Evolutionary conservation across 2,888 invertebrate species (phyloP).

Genomic region (Pomacea canaliculata): DNA sequence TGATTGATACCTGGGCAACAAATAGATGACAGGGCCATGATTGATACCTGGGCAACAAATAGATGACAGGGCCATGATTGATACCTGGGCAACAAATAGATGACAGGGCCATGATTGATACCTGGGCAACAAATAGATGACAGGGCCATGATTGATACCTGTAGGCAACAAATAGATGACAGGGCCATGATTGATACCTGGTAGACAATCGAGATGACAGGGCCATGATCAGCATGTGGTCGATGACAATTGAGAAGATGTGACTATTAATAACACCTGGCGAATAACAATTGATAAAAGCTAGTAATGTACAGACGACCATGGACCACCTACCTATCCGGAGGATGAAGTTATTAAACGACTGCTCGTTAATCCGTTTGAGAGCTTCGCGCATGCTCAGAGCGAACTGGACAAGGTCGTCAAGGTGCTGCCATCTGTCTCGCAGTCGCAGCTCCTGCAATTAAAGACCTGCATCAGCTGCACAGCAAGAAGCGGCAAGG

Average conservation of each 20-base stretch:
- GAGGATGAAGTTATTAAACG: conserved; percentile 90
- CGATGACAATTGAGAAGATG: too few species aligned
- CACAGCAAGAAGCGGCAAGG: too few species aligned
- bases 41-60: conserved; percentile 76
- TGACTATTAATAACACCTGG: too few species aligned
- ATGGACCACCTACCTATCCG: conserved; percentile 78
- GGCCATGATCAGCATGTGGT: neutral
- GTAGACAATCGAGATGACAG: neutral
- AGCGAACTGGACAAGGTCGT: conserved; percentile 86
- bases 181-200: conserved; percentile 92
- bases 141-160: neutral
- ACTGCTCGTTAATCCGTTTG: conserved; percentile 88
- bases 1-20: conserved; percentile 88
- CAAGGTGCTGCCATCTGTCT: conserved; percentile 78
- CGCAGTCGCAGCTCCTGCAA: neutral
- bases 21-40: neutral
- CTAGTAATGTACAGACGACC: neutral
- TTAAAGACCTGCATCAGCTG: too few species aligned
- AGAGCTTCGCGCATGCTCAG: conserved; percentile 88
- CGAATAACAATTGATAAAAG: too few species aligned
- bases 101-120: conserved; percentile 95
- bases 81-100: conserved; percentile 65
- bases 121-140: conserved; percentile 69
- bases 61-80: neutral
- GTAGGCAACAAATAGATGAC: conserved; percentile 77